Evolutionary conservation across 2,113 vertebrate genomes (phyloP), one percentile per base, ranked within the genome.

Genomic region (Cricetomys ansorgei): DNA sequence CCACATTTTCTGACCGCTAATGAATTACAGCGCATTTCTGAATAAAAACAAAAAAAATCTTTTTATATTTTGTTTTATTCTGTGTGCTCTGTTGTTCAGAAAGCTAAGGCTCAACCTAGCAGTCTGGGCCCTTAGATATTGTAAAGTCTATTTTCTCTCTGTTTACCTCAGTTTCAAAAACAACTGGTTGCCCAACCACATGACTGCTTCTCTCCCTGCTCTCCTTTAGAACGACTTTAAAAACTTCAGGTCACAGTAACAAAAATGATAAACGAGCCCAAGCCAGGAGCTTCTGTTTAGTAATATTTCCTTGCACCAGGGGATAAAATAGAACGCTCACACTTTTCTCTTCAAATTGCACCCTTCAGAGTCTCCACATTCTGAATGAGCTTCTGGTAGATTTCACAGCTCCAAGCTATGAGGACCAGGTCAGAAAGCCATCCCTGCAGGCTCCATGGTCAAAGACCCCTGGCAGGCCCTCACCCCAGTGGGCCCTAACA

Each of bases 231-330:
- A 69, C 45, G 16, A 31, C 3, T 80, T 95, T 92, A 80, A 94
- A 83, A 94, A 75, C 65, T 12, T 43, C 13, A 86, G 43, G 67
- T 97, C 92, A 97, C 97, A 86, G 37, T 96, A 87, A 97, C 43
- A 70, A 79, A 95, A 96, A 0, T 40, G 73, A 76, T 73, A 69
- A 85, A 15, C 73, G 80, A 94, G 72, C 75, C 77, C 75, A 94
- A 70, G 64, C 67, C 7, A 89, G 81, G 21, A 25, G 5, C 25
- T 96, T 92, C 88, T 95, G 57, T 69, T 98, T 93, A 97, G 92
- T 67, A 75, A 79, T 64, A 87, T 95, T 96, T 97, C 31, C 89
- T 96, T 95, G 25, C 16, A 1, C 72, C 91, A 96, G 25, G 6
- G 43, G 83, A 70, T 53, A 94, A 93, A 70, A 75, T 1, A 77